Conservation (phyloP, 2,797 vertebrate species). For the Sebastes minor region DNA sequence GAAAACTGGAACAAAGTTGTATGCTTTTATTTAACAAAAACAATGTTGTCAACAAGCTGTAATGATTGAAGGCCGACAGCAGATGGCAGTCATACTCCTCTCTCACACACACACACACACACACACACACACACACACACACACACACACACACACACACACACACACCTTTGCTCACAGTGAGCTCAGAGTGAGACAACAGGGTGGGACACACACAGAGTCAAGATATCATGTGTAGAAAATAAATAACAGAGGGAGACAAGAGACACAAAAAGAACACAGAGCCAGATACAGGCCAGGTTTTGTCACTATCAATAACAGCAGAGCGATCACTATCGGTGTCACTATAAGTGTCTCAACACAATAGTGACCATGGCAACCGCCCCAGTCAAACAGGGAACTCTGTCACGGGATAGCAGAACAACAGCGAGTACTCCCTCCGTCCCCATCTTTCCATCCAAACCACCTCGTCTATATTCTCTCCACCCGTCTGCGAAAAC, state of each 20-base stretch:
- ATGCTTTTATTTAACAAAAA: not conserved
- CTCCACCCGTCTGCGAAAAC: conserved; percentile 10
- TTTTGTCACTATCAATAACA: conserved; percentile 57
- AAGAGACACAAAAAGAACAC: conserved; percentile 28
- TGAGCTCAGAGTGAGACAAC: not conserved
- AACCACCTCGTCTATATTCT: conserved; percentile 33
- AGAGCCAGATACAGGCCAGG: conserved; percentile 38
- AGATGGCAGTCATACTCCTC: conserved; percentile 69
- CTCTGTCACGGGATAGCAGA: conserved; percentile 73
- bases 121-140: not conserved
- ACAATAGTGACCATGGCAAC: conserved; percentile 85
- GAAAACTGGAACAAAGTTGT: not conserved
- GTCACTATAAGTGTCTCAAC: conserved; percentile 53
- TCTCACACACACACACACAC: not conserved
- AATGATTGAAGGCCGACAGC: conserved; percentile 45
- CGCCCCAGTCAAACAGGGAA: conserved; percentile 70
- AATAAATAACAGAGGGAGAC: conserved; percentile 49
- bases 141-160: not conserved
- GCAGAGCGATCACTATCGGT: conserved; percentile 56
- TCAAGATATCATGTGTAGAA: conserved; percentile 37
- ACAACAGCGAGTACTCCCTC: conserved; percentile 65
- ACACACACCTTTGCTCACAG: not conserved
- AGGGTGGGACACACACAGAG: conserved; percentile 5
- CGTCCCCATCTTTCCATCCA: conserved; percentile 27
- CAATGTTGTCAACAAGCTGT: conserved; percentile 34